phyloP scores from a whole-genome alignment of 1,140 invertebrate species.

The Orchesella cincta region DNA sequence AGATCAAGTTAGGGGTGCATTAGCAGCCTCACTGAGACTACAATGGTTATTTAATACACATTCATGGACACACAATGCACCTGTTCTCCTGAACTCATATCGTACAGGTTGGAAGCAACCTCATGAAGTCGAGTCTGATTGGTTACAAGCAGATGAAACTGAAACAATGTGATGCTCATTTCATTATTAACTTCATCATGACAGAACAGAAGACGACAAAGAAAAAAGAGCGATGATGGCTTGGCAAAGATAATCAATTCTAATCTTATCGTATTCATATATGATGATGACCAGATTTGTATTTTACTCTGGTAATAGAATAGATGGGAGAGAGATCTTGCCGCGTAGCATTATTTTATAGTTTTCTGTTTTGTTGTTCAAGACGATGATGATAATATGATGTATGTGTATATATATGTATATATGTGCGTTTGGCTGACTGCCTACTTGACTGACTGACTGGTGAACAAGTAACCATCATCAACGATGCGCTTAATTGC shows the following conservation, averaged over 20 bases:
- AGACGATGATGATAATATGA: background rate
- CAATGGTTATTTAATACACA: too few relatives aligned
- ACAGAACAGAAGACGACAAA: background rate
- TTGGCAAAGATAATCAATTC: conserved; percentile 22
- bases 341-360: background rate
- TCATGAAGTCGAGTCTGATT: too few relatives aligned
- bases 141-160: too few relatives aligned
- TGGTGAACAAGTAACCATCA: conserved; percentile 21
- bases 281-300: background rate
- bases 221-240: background rate
- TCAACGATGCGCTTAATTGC: conserved; percentile 27
- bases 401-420: background rate
- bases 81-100: too few relatives aligned
- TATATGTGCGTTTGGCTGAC: background rate
- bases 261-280: conserved; percentile 1
- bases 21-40: too few relatives aligned
- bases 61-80: too few relatives aligned
- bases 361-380: background rate
- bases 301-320: background rate
- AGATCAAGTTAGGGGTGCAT: too few relatives aligned
- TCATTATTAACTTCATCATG: conserved; percentile 23
- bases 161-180: background rate
- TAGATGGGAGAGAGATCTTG: background rate
- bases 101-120: too few relatives aligned
- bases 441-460: conserved; percentile 15